A percentile compares a stretch with the other conserved stretches of the same genome.
Conservation (phyloP, 2,888 invertebrate genomes). For the Stenoptilia bipunctidactyla region DNA sequence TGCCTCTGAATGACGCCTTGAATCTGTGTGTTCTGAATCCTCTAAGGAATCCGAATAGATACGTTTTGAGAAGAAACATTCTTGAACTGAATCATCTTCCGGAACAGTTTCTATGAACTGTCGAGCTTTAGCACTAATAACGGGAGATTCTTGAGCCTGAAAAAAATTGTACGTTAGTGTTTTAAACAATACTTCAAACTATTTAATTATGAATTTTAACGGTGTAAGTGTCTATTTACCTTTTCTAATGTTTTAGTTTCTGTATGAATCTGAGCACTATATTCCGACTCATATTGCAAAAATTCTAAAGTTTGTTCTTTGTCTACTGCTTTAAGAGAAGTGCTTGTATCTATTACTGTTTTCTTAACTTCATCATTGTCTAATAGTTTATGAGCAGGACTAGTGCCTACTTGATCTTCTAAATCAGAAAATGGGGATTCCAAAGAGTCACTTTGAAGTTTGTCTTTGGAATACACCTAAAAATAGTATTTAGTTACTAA, state of each 20-base stretch:
- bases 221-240: no score
- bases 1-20: slow-evolving; percentile 62
- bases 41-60: slow-evolving; percentile 66
- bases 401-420: slow-evolving; percentile 57
- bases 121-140: slow-evolving; percentile 64
- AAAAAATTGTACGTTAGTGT: neutral
- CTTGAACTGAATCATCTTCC: slow-evolving; percentile 66
- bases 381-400: slow-evolving; percentile 42
- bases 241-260: neutral
- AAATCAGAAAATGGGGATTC: slow-evolving; percentile 66
- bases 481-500: no score
- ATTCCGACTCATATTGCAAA: slow-evolving; percentile 47
- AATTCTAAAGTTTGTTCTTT: slow-evolving; percentile 44
- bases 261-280: slow-evolving; percentile 38
- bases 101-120: slow-evolving; percentile 69
- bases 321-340: slow-evolving; percentile 22
- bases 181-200: no score
- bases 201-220: no score
- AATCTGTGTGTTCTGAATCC: slow-evolving; percentile 64
- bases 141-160: slow-evolving; percentile 38
- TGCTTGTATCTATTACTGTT: slow-evolving; percentile 15
- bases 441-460: slow-evolving; percentile 61
- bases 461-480: slow-evolving; percentile 55
- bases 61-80: slow-evolving; percentile 66
- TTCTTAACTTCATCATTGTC: slow-evolving; percentile 27